Percentiles rank a stretch among this genome's conserved stretches.
phyloP scores from a whole-genome alignment of 2,888 invertebrate genomes.

The Rambutsinella grinnellia region DNA sequence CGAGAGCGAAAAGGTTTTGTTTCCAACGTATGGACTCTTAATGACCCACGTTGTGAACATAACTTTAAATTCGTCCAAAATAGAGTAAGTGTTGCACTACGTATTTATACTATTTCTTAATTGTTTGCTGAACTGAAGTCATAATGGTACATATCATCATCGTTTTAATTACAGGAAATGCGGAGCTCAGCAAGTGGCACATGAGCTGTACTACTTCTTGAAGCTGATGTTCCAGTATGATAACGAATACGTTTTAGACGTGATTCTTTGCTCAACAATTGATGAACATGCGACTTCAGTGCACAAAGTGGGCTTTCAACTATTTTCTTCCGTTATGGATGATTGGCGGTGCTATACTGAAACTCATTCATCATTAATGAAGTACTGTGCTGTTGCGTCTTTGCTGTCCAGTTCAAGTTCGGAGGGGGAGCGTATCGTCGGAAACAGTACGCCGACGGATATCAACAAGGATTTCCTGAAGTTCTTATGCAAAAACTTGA shows the following conservation, averaged over 20 bases:
- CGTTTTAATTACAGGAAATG: constrained; percentile 2
- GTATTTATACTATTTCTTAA: neutral
- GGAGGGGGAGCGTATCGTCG: neutral
- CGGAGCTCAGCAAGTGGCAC: constrained; percentile 13
- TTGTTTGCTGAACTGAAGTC: too few species aligned
- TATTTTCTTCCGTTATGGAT: constrained; percentile 25
- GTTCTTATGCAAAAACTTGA: neutral
- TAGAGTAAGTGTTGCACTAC: constrained; percentile 11
- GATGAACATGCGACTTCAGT: constrained; percentile 12
- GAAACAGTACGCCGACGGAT: neutral
- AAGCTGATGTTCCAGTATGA: constrained; percentile 38
- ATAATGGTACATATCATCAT: neutral
- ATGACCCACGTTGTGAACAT: constrained; percentile 33
- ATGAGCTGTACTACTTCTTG: constrained; percentile 21
- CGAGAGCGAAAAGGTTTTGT: constrained; percentile 4
- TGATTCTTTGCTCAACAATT: constrained; percentile 34
- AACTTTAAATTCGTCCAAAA: constrained; percentile 24
- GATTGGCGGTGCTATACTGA: constrained; percentile 21
- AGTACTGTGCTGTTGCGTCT: constrained; percentile 29
- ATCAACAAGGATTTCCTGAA: neutral
- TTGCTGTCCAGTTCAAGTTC: neutral
- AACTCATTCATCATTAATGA: neutral
- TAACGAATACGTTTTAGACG: constrained; percentile 41
- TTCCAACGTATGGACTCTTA: constrained; percentile 37
- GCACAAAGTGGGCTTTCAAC: constrained; percentile 11